Evolutionary conservation across 2,797 vertebrate genomes (phyloP), one percentile per base, ranked within the genome.

Genomic region (Podarcis lilfordi): DNA sequence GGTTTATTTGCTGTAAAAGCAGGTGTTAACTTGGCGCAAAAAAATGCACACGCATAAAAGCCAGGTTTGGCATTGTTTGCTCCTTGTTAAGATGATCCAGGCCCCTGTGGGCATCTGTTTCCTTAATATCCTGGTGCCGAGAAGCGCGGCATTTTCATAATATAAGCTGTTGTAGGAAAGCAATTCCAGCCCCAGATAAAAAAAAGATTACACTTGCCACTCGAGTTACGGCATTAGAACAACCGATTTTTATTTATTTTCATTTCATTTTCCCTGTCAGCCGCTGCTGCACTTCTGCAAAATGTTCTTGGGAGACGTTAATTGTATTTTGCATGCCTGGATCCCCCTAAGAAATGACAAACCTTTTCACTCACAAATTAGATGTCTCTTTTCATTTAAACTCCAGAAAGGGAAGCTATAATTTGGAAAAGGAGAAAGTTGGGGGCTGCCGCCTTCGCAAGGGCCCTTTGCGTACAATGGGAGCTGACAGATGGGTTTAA

Each of bases 331-430:
- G 90, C 91, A 59, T 91, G 93, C 91, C 88, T 92, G 89, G 82
- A 93, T 94, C 91, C 90, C 94, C 92, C 85, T 89, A 95, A 94
- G 93, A 96, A 94, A 95, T 92, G 91, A 93, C 93, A 94, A 93
- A 91, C 37, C 21, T 89, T 95, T 94, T 95, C 93, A 89, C 91
- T 93, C 94, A 91, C 93, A 95, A 95, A 95, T 95, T 91, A 92
- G 92, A 95, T 94, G 95, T 95, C 95, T 94, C 93, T 96, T 95
- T 95, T 94, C 92, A 95, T 95, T 95, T 95, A 92, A 95, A 80
- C 91, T 89, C 91, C 91, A 92, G 61, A 92, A 91, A 94, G 89
- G 88, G 93, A 93, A 94, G 90, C 91, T 92, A 74, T 74, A 93
- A 95, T 95, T 93, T 93, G 92, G 75, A 80, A 19, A 19, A 40